These are phyloP conservation scores for Drosophila orosa DNA, from an alignment of 1,140 invertebrate genomes.

Conservation along the genomic window DNA sequence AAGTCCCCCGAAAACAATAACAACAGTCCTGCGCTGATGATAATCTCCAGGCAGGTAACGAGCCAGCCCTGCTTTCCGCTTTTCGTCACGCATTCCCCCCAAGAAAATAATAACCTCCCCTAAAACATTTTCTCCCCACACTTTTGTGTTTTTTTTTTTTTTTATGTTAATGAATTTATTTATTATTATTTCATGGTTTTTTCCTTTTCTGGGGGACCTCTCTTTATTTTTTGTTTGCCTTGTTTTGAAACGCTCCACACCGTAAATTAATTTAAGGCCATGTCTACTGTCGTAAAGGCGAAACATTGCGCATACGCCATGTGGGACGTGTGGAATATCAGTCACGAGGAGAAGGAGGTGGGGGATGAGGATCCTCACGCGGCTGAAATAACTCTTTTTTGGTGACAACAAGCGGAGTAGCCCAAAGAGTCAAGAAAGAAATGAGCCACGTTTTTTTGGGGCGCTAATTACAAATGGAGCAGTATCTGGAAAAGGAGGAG, in stretches of 20 bases:
- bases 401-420: background rate
- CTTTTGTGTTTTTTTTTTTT: conserved; percentile 57
- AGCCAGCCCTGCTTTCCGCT: conserved; percentile 49
- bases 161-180: conserved; percentile 82
- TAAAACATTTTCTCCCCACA: background rate
- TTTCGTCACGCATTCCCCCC: conserved; percentile 59
- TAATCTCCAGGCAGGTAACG: conserved; percentile 73
- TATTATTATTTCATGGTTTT: conserved; percentile 74
- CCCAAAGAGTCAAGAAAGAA: conserved; percentile 10
- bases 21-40: conserved; percentile 62
- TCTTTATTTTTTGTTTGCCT: conserved; percentile 35
- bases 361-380: conserved; percentile 1
- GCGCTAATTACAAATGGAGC: conserved; percentile 58
- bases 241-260: conserved; percentile 5
- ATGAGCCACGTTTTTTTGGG: conserved; percentile 38
- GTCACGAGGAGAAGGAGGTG: no score
- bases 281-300: conserved; percentile 57
- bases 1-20: conserved; percentile 67
- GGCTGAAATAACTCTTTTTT: conserved; percentile 18
- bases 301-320: conserved; percentile 68
- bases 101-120: background rate
- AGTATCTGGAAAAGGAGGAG: background rate
- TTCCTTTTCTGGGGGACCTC: conserved; percentile 20
- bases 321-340: conserved; percentile 32
- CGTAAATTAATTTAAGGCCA: conserved; percentile 62